A percentile compares a stretch with the other conserved stretches of the same genome.
phyloP scores from a whole-genome alignment of 2,888 invertebrate genomes.

The Lordiphosa fenestrarum region DNA sequence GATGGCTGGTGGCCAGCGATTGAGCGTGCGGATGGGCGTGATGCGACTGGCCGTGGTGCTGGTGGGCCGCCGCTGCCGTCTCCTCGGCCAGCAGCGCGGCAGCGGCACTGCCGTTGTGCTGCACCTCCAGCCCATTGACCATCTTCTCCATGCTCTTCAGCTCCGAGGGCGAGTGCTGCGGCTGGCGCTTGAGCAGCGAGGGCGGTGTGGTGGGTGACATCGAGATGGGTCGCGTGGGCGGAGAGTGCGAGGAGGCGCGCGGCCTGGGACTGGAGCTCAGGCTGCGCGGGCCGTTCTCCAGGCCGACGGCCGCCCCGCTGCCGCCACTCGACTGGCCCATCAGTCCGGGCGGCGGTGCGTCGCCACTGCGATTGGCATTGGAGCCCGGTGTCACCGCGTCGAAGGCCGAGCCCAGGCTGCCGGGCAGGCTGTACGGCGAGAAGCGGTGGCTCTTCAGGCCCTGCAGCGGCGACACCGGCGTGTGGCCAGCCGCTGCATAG shows the following conservation, averaged over 20 bases:
- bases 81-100: slow-evolving; percentile 34
- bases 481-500: slow-evolving; percentile 83
- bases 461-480: slow-evolving; percentile 86
- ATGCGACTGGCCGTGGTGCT: slow-evolving; percentile 52
- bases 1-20: slow-evolving; percentile 19
- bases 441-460: slow-evolving; percentile 90
- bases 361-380: slow-evolving; percentile 78
- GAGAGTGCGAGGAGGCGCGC: slow-evolving; percentile 79
- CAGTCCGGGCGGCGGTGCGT: slow-evolving; percentile 49
- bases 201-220: slow-evolving; percentile 82
- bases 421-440: slow-evolving; percentile 93
- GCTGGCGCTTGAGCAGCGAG: slow-evolving; percentile 76
- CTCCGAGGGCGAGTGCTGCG: slow-evolving; percentile 83
- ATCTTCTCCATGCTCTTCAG: slow-evolving; percentile 98
- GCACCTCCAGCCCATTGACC: slow-evolving; percentile 97
- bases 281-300: slow-evolving; percentile 78
- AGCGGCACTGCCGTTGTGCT: slow-evolving; percentile 82
- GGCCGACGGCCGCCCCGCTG: slow-evolving; percentile 42
- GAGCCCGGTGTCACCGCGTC: slow-evolving; percentile 92
- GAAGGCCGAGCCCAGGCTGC: slow-evolving; percentile 90
- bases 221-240: slow-evolving; percentile 80
- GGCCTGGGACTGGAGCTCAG: slow-evolving; percentile 80
- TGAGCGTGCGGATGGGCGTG: slow-evolving; percentile 38
- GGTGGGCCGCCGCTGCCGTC: slow-evolving; percentile 56
- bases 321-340: slow-evolving; percentile 48